These are phyloP conservation scores for Smutsia gigantea DNA, from an alignment of 2,797 vertebrate genomes.

Conservation along the genomic window DNA sequence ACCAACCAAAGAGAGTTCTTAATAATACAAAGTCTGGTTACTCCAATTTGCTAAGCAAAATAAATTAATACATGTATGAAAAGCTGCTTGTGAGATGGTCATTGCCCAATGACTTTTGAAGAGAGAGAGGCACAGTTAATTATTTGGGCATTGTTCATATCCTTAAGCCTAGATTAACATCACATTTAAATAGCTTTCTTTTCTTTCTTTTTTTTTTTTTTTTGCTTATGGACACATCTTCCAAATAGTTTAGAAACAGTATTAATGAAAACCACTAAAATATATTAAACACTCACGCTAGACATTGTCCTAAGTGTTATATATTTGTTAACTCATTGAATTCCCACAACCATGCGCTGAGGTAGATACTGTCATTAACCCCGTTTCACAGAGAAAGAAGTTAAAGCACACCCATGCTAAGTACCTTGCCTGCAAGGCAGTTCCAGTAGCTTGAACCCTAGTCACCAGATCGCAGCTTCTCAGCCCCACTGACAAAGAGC, in stretches of 20 bases:
- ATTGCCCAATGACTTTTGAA: not conserved
- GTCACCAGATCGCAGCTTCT: not conserved
- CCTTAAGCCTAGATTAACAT: not conserved
- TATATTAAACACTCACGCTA: not conserved
- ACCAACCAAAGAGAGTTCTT: conserved; percentile 63
- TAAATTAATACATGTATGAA: conserved; percentile 31
- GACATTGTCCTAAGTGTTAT: not conserved
- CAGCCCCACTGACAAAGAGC: not conserved
- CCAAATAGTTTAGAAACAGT: conserved; percentile 9
- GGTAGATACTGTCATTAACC: not conserved
- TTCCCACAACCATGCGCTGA: not conserved
- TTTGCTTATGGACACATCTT: not conserved
- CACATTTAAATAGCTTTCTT: not conserved
- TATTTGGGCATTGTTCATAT: not conserved
- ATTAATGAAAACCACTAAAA: not conserved
- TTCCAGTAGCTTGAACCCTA: not conserved
- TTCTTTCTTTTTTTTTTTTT: not conserved
- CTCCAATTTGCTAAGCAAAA: conserved; percentile 40
- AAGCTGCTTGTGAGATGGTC: not conserved
- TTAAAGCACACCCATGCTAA: not conserved
- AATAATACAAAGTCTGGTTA: conserved; percentile 37
- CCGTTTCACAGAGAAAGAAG: not conserved
- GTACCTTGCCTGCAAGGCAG: not conserved
- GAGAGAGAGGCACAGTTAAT: not conserved
- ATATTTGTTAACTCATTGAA: not conserved